Evolutionary conservation across 2,797 vertebrate genomes (phyloP).

Genomic region (Clamator glandarius): DNA sequence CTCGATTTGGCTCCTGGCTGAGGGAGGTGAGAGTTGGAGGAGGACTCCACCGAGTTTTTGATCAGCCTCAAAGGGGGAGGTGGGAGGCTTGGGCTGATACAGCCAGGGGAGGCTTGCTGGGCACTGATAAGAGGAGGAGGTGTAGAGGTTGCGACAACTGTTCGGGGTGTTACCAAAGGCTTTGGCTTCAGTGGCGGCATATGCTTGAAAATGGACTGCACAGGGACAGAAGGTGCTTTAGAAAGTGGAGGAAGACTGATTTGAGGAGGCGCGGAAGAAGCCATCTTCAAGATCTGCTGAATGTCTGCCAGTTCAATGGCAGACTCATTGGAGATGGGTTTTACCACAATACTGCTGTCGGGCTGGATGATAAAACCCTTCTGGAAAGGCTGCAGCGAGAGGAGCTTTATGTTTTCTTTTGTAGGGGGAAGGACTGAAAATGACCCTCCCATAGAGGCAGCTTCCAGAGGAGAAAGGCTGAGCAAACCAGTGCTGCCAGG

Average conservation of each 20-base stretch:
- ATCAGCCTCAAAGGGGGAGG: constrained; percentile 84
- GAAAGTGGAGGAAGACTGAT: constrained; percentile 85
- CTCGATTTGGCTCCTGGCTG: constrained; percentile 69
- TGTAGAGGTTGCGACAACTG: constrained; percentile 87
- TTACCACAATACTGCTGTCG: constrained; percentile 88
- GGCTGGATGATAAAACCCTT: constrained; percentile 92
- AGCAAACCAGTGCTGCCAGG: constrained; percentile 77
- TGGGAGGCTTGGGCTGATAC: constrained; percentile 91
- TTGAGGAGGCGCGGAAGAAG: constrained; percentile 86
- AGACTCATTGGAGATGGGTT: constrained; percentile 84
- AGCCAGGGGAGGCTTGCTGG: constrained; percentile 93
- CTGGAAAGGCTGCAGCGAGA: constrained; percentile 92
- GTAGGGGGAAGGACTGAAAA: constrained; percentile 82
- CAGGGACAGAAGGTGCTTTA: constrained; percentile 80
- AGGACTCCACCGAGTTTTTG: constrained; percentile 79
- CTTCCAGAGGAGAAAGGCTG: constrained; percentile 86
- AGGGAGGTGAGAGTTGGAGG: constrained; percentile 69
- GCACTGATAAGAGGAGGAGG: constrained; percentile 90
- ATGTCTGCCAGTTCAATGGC: constrained; percentile 92
- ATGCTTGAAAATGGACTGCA: constrained; percentile 86
- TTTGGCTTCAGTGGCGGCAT: constrained; percentile 95
- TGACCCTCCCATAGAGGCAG: constrained; percentile 75
- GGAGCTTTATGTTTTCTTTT: constrained; percentile 84
- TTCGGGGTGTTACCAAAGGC: constrained; percentile 89
- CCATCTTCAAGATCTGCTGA: constrained; percentile 96